Evolutionary conservation across 1,140 invertebrate genomes (phyloP), one percentile per base, ranked within the genome.

Genomic region (Oreohelix idahoensis): DNA sequence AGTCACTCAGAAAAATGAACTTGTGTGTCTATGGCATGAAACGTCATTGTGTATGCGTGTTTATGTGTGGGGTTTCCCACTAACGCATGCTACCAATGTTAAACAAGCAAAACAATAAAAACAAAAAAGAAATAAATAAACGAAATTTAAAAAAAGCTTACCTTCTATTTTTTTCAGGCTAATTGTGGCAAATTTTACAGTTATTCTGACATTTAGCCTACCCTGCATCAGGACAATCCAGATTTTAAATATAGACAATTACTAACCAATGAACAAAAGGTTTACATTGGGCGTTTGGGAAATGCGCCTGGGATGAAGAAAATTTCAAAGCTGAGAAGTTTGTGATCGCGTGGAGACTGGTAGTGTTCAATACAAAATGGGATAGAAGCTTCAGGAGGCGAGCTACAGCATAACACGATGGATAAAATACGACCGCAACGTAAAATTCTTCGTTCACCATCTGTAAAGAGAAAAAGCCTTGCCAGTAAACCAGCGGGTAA

Each of bases 381-480:
- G 77, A 79, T 79, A 79, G 77, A 8, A 69, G 32, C 8, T 39
- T n/a, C 35, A 53, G 2, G 20, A n/a, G n/a, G n/a, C n/a, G 35
- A 51, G 17, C 10, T 77, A 49, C 32, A 35, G n/a, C 66, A 38
- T 69, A 1, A 49, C 38, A 75, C n/a, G 23, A 82, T 82, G 80
- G 80, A 82, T 74, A 82, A 58, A 49, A 26, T 29, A 23, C n/a
- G 71, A 82, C 70, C 69, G 35, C 84, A 80, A 23, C 77, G 84
- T 26, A 85, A 83, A 77, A 83, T 85, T 63, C 81, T 96, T 63
- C 94, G 95, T 84, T 95, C 95, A 84, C 95, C 95, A 4, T 95
- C 94, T 49, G 91, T 96, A 83, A 96, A 96, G 87, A 93, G 95
- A 87, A 95, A 95, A 75, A 86, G 94, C 95, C 82, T 85, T 90